These are phyloP conservation scores for Malurus melanocephalus DNA, from an alignment of 2,113 vertebrate genomes.

Conservation along the genomic window DNA sequence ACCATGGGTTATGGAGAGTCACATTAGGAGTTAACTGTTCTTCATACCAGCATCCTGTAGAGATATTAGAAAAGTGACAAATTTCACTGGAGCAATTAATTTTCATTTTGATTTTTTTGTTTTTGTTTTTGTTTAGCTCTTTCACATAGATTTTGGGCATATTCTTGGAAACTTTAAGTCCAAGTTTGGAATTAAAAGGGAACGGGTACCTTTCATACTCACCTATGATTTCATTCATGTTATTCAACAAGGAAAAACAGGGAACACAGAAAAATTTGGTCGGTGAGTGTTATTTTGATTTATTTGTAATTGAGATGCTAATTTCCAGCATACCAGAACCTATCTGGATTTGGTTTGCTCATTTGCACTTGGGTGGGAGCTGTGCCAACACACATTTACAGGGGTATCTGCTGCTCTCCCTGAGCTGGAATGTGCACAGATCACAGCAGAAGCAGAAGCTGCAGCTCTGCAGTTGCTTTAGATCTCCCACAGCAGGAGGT, in stretches of 20 bases:
- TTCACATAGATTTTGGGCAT: constrained; percentile 98
- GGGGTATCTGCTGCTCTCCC: neutral
- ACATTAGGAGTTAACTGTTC: neutral
- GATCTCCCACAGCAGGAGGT: neutral
- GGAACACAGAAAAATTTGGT: constrained; percentile 95
- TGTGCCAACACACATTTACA: neutral
- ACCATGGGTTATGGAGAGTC: neutral
- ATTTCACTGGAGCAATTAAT: neutral
- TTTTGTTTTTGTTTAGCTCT: constrained; percentile 78
- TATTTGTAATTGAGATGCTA: neutral
- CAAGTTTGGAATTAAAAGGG: constrained; percentile 98
- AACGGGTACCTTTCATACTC: constrained; percentile 97
- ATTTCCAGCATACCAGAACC: neutral
- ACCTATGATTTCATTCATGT: constrained; percentile 99
- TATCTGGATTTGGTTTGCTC: neutral
- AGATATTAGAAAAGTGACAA: neutral
- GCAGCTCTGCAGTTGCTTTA: neutral
- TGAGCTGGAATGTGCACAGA: neutral
- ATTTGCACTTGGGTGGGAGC: neutral
- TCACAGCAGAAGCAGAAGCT: neutral
- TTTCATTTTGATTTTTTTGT: neutral
- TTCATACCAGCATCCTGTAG: neutral
- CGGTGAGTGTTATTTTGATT: constrained; percentile 74
- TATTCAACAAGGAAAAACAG: constrained; percentile 97
- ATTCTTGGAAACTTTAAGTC: constrained; percentile 99